A percentile compares a stretch with the other conserved stretches of the same genome.
These are phyloP conservation scores for Esox masquinongy DNA, from an alignment of 2,797 vertebrate genomes.

Conservation along the genomic window DNA sequence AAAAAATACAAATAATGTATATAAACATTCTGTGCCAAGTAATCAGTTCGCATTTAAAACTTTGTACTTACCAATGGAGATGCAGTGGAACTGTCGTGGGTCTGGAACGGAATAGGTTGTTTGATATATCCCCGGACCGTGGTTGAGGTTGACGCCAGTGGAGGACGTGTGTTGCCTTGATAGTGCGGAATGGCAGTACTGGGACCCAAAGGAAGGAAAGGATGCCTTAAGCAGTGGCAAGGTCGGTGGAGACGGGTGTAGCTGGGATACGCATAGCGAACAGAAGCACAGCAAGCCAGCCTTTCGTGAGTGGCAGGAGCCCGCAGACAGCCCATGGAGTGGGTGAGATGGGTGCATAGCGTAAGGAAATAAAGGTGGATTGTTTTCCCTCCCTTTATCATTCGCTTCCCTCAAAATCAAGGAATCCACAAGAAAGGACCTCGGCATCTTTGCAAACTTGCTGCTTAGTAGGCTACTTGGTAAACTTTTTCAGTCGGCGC, in stretches of 20 bases:
- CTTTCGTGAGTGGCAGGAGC: conserved; percentile 94
- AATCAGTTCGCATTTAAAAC: neutral
- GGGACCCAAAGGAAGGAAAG: conserved; percentile 89
- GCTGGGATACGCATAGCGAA: conserved; percentile 92
- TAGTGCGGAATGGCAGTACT: conserved; percentile 90
- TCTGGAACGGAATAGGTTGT: conserved; percentile 90
- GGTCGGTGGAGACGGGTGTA: conserved; percentile 87
- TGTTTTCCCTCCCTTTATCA: conserved; percentile 85
- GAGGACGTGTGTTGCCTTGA: conserved; percentile 86
- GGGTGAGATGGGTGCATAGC: conserved; percentile 89
- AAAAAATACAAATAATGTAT: neutral
- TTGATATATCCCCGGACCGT: conserved; percentile 89
- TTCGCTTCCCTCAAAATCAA: conserved; percentile 91
- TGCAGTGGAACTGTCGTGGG: conserved; percentile 96
- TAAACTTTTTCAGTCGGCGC: conserved; percentile 42
- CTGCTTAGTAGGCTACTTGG: conserved; percentile 35
- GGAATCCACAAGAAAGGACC: conserved; percentile 97
- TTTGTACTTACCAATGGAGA: conserved; percentile 92
- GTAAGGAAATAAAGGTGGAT: conserved; percentile 89
- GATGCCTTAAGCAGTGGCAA: conserved; percentile 94
- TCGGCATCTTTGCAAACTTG: conserved; percentile 82
- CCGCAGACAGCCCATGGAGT: conserved; percentile 82
- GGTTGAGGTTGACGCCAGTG: conserved; percentile 80
- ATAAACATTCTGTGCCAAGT: neutral
- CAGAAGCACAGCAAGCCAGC: conserved; percentile 96